Evolutionary conservation across 2,797 vertebrate species (phyloP), one percentile per base, ranked within the genome.

Genomic region (Crenuchus spilurus): DNA sequence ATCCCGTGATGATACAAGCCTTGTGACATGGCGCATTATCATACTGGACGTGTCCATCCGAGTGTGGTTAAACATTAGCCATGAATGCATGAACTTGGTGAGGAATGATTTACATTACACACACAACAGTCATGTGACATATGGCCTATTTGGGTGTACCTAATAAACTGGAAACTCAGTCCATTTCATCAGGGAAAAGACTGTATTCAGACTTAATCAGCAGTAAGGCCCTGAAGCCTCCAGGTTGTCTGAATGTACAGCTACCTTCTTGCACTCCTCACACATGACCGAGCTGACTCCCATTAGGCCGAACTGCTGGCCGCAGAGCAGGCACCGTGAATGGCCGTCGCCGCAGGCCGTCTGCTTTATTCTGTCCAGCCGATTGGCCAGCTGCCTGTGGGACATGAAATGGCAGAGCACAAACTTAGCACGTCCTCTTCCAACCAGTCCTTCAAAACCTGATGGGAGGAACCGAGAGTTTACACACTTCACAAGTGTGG

Each of bases 261-360:
- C 83, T 90, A 98, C 97, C 91, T 99, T 98, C 74, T 94, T 96
- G 84, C 97, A 99, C 80, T 96, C 94, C 63, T 94, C 94, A 1
- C 97, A 99, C 73, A 96, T 93, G 0, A 95, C 94, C 0, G 94
- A 90, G 63, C 92, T 75, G 0, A 94, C 91, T 4, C 94, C 95
- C 64, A 88, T 87, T 0, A 87, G 79, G 0, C 95, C 95, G 63
- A 99, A 92, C 41, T 94, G 89, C 48, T 94, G 92, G 33, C 96
- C 96, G 0, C 97, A 99, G 49, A 98, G 87, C 75, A 98, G 93
- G 85, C 97, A 98, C 42, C 85, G 92, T 16, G 92, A 92, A 39
- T 93, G 90, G 0, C 97, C 97, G 0, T 99, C 97, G 0, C 97
- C 97, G 0, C 94, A 89, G 48, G 95, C 95, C 0, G 91, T 95